A percentile compares a stretch with the other conserved stretches of the same genome.
Conservation (phyloP, 2,888 invertebrate genomes). For the Rhingia rostrata region DNA sequence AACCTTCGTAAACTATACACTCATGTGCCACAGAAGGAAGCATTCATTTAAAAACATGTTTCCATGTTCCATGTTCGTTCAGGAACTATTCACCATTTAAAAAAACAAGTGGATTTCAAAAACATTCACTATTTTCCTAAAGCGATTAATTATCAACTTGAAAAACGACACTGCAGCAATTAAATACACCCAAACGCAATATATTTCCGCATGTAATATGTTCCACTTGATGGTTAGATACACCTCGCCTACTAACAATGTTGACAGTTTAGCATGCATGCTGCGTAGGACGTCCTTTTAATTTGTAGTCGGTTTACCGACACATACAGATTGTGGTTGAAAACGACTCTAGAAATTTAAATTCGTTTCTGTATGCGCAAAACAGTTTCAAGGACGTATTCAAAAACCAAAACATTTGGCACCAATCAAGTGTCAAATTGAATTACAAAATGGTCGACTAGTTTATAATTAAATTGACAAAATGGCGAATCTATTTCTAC, state of each 20-base stretch:
- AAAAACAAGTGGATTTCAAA: neutral
- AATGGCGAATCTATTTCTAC: no score
- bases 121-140: neutral
- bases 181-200: slow-evolving; percentile 15
- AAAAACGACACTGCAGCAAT: neutral
- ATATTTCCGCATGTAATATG: slow-evolving; percentile 19
- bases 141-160: neutral
- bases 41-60: no score
- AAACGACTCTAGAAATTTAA: neutral
- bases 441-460: no score
- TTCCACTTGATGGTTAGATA: slow-evolving; percentile 9
- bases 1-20: no score
- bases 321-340: no score
- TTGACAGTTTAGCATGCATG: slow-evolving; percentile 5
- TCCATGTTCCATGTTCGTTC: no score
- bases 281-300: neutral
- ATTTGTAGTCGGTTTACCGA: neutral
- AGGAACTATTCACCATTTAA: neutral
- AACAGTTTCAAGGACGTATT: no score
- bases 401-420: no score
- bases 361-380: neutral
- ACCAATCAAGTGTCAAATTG: no score
- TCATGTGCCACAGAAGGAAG: no score
- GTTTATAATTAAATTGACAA: no score
- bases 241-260: slow-evolving; percentile 16